Percentiles rank a stretch among this genome's conserved stretches.
phyloP scores from a whole-genome alignment of 2,113 vertebrate genomes.

The Eudyptes chrysolophus region DNA sequence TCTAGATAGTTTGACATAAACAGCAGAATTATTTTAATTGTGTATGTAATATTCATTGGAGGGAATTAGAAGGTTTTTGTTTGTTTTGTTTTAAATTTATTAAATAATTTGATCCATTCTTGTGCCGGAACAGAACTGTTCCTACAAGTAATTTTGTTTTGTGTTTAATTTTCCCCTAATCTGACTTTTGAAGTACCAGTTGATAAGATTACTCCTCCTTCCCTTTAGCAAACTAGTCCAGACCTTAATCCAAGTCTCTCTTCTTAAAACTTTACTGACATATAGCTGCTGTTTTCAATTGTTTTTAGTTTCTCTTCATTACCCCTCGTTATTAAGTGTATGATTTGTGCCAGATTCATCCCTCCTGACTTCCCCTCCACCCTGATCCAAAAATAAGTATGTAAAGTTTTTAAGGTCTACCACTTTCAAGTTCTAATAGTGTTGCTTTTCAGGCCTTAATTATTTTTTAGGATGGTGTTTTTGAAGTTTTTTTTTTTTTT shows the following conservation, averaged over 20 bases:
- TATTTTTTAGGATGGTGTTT: not conserved
- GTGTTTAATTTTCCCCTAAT: not conserved
- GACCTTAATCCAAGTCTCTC: not conserved
- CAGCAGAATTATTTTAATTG: not conserved
- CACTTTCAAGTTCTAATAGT: not conserved
- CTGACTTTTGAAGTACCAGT: not conserved
- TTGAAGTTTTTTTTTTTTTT: not conserved
- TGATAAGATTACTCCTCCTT: not conserved
- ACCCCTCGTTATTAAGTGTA: not conserved
- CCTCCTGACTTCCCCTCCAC: not conserved
- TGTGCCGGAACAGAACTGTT: not conserved
- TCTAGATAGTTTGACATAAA: not conserved
- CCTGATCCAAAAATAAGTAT: not conserved
- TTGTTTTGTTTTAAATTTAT: not conserved
- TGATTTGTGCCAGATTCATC: not conserved
- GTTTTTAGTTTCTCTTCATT: not conserved
- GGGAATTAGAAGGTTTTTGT: not conserved
- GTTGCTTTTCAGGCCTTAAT: not conserved
- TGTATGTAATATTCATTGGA: not conserved
- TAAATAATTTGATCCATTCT: not conserved
- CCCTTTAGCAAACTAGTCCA: not conserved
- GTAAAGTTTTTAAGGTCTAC: not conserved
- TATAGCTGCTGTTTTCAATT: not conserved
- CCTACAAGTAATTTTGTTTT: not conserved
- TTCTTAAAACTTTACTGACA: not conserved